Conservation (phyloP, 2,113 vertebrate species). For the Acinonyx jubatus region DNA sequence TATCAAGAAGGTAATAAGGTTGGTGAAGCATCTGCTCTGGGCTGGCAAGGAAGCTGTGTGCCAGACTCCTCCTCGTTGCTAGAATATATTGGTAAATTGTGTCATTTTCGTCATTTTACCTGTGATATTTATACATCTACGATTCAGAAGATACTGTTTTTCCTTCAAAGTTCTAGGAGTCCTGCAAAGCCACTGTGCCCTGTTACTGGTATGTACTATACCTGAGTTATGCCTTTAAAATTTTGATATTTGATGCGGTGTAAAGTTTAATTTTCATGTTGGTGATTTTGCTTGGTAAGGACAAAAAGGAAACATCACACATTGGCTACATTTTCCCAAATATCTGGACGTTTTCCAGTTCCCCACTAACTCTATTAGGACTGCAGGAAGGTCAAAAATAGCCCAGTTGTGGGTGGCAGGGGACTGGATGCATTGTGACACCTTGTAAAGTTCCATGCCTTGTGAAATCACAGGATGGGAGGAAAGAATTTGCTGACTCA, state of each 20-base stretch:
- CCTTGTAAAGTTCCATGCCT: slow-evolving; percentile 61
- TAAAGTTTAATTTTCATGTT: slow-evolving; percentile 45
- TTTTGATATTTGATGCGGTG: not conserved
- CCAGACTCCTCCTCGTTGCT: not conserved
- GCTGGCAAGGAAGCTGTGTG: not conserved
- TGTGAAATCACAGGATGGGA: slow-evolving; percentile 46
- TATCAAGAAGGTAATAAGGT: slow-evolving; percentile 13
- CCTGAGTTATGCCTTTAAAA: slow-evolving; percentile 45
- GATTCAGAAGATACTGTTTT: not conserved
- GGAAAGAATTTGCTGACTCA: slow-evolving; percentile 62
- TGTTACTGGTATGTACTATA: not conserved
- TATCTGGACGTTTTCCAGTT: slow-evolving; percentile 59
- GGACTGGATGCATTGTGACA: slow-evolving; percentile 42
- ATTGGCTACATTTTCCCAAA: slow-evolving; percentile 53
- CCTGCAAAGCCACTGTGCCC: not conserved
- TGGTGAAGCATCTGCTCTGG: not conserved
- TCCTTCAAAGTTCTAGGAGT: slow-evolving; percentile 5
- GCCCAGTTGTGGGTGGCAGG: slow-evolving; percentile 7
- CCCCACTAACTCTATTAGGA: slow-evolving; percentile 16
- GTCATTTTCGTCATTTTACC: not conserved
- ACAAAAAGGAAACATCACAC: slow-evolving; percentile 37
- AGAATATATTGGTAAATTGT: not conserved
- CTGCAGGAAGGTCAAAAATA: slow-evolving; percentile 56
- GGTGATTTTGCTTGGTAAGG: slow-evolving; percentile 54
- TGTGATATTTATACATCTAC: not conserved